Percentiles rank a stretch among this genome's conserved stretches.
Conservation (phyloP, 64 coral and sea anemone genomes). For the Porites lutea region DNA sequence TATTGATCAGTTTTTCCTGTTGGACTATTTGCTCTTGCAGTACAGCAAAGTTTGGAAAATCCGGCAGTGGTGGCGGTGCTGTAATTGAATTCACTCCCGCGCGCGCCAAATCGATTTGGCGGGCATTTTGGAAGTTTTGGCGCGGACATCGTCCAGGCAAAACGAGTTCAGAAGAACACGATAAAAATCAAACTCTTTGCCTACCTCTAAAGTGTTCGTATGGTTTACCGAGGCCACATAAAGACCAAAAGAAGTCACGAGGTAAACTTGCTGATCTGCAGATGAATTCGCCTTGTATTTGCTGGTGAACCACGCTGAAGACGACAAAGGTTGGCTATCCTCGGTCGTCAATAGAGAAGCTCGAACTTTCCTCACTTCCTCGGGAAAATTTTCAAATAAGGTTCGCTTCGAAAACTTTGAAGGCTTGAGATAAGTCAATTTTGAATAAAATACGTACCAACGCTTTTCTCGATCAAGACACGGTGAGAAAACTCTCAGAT, state of each 20-base stretch:
- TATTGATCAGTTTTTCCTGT: neutral
- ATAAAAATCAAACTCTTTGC: conserved; percentile 6
- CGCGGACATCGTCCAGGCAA: neutral
- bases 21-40: neutral
- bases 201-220: conserved; percentile 5
- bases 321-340: neutral
- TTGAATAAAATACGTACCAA: conserved; percentile 14
- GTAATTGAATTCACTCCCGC: neutral
- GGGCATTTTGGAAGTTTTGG: conserved; percentile 7
- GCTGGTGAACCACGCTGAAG: neutral
- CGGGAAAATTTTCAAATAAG: neutral
- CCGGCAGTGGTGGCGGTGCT: neutral
- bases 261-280: neutral
- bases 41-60: neutral
- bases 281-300: neutral
- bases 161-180: neutral
- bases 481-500: neutral
- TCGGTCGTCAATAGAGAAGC: neutral
- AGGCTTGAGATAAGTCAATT: conserved; percentile 6
- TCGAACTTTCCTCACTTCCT: neutral
- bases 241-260: conserved; percentile 10
- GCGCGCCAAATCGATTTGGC: conserved; percentile 1
- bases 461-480: neutral
- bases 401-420: neutral
- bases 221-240: neutral